A percentile compares a stretch with the other conserved stretches of the same genome.
phyloP scores from a whole-genome alignment of 2,797 vertebrate species.

The Threskiornis aethiopicus region DNA sequence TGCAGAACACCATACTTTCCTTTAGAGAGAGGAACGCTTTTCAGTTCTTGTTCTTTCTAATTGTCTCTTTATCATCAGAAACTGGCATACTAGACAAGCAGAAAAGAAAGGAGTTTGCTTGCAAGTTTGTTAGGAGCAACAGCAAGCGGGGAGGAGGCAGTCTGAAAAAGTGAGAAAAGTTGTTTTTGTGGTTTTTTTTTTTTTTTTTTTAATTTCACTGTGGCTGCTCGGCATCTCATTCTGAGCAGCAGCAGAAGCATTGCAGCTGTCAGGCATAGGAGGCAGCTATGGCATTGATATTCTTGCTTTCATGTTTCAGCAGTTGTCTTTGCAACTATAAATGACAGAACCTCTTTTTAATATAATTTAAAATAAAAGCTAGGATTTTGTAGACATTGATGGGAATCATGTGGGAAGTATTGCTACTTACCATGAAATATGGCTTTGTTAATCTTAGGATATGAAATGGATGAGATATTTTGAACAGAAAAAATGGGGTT shows the following conservation, averaged over 20 bases:
- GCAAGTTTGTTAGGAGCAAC: neutral
- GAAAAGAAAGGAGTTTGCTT: neutral
- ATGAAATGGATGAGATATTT: neutral
- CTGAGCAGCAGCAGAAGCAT: neutral
- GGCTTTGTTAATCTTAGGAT: neutral
- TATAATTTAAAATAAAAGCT: conserved; percentile 42
- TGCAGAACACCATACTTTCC: neutral
- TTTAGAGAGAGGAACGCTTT: neutral
- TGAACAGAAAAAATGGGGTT: neutral
- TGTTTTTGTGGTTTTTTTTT: neutral
- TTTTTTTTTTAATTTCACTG: neutral
- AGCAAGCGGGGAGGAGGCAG: neutral
- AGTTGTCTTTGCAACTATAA: conserved; percentile 38
- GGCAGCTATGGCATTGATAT: neutral
- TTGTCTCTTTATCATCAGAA: neutral
- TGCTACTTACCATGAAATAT: neutral
- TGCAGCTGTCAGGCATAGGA: conserved; percentile 37
- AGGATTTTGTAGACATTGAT: conserved; percentile 17
- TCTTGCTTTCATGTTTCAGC: conserved; percentile 31
- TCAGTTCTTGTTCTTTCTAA: neutral
- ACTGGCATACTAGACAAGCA: neutral
- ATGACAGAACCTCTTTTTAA: conserved; percentile 34
- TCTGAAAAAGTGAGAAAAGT: neutral
- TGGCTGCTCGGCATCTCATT: neutral
- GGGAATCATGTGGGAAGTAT: conserved; percentile 25